A percentile compares a stretch with the other conserved stretches of the same genome.
Evolutionary conservation across 2,797 vertebrate genomes (phyloP).

Genomic region (Falco novaeseelandiae): DNA sequence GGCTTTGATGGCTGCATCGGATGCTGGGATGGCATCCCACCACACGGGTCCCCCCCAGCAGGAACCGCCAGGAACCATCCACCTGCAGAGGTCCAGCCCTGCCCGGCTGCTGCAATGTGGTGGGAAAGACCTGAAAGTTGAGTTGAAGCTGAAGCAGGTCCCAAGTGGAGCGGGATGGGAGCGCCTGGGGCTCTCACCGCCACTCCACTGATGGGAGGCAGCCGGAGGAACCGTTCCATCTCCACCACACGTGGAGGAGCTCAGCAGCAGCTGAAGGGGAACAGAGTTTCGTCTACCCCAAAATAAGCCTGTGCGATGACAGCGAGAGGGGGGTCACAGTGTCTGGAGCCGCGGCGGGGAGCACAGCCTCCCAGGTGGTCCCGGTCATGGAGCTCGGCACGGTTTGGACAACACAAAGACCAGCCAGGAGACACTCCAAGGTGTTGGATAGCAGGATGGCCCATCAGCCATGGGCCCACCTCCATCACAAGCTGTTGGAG

Average conservation of each 20-base stretch:
- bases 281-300: neutral
- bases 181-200: accelerated
- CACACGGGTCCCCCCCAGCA: accelerated
- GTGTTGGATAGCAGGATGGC: too few relatives aligned
- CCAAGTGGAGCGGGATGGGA: accelerated
- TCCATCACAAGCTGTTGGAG: neutral
- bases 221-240: neutral
- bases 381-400: accelerated
- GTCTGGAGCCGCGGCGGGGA: accelerated
- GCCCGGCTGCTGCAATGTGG: accelerated
- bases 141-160: neutral
- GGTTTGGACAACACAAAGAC: neutral
- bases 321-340: accelerated
- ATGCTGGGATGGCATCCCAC: accelerated
- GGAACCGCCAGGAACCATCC: neutral
- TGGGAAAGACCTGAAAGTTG: neutral
- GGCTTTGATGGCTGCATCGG: neutral
- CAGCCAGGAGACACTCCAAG: neutral
- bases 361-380: neutral
- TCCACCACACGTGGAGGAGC: accelerated
- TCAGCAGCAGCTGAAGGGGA: accelerated
- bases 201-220: neutral
- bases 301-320: neutral
- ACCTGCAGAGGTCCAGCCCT: neutral
- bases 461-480: neutral